Evolutionary conservation across 2,888 invertebrate genomes (phyloP).

Genomic region (Acronicta psi): DNA sequence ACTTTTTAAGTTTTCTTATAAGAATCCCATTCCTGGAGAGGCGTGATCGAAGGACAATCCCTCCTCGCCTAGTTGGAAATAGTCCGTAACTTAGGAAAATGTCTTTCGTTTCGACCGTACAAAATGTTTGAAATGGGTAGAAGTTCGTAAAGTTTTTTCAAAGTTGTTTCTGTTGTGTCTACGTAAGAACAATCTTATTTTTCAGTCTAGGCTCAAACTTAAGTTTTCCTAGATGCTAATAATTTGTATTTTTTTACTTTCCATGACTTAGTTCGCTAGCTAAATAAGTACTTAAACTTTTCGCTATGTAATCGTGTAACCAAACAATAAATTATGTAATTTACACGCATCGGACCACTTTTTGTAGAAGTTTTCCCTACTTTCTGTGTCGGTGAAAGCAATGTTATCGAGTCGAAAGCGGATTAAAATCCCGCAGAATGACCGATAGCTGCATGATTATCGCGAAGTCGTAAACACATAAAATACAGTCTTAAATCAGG

Average conservation of each 20-base stretch:
- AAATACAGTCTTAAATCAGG: background rate
- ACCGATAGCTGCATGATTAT: background rate
- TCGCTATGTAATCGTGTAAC: slow-evolving; percentile 4
- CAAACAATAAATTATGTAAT: slow-evolving; percentile 40
- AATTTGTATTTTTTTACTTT: slow-evolving; percentile 10
- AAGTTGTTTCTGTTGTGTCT: slow-evolving; percentile 27
- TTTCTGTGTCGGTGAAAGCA: slow-evolving; percentile 4
- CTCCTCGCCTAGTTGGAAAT: slow-evolving; percentile 19
- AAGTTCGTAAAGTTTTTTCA: slow-evolving; percentile 39
- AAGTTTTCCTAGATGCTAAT: slow-evolving; percentile 5
- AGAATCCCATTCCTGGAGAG: slow-evolving; percentile 62
- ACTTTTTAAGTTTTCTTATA: slow-evolving; percentile 72
- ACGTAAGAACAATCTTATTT: slow-evolving; percentile 8
- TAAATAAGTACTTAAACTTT: no score
- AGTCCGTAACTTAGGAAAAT: slow-evolving; percentile 28
- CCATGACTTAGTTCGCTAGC: no score
- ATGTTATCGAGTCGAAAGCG: slow-evolving; percentile 25
- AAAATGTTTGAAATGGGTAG: slow-evolving; percentile 16
- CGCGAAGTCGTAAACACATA: slow-evolving; percentile 12
- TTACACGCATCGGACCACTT: slow-evolving; percentile 19
- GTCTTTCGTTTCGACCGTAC: slow-evolving; percentile 24
- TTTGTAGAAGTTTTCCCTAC: background rate
- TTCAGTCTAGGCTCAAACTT: background rate
- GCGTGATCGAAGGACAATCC: slow-evolving; percentile 2
- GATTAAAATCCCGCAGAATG: slow-evolving; percentile 8